A percentile compares a stretch with the other conserved stretches of the same genome.
Evolutionary conservation across 2,113 vertebrate species (phyloP).

Genomic region (Elephantulus edwardii): DNA sequence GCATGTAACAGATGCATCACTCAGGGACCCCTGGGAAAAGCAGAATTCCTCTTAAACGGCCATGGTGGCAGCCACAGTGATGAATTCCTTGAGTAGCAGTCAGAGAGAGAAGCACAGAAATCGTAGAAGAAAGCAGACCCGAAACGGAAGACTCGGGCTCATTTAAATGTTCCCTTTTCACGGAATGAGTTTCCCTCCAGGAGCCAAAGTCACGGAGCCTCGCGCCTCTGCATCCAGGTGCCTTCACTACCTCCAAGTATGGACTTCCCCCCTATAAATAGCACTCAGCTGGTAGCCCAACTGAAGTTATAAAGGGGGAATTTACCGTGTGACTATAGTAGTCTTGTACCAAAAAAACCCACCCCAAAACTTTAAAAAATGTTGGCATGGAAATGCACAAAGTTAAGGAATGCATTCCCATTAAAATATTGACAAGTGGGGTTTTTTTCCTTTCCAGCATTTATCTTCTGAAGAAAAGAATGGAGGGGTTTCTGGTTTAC

Average conservation of each 20-base stretch:
- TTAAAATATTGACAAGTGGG: background rate
- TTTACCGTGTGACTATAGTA: background rate
- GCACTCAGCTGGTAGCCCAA: background rate
- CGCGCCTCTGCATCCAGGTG: background rate
- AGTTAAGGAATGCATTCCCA: background rate
- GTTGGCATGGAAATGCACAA: background rate
- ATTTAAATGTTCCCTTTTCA: background rate
- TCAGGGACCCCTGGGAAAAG: too few relatives aligned
- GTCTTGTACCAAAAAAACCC: background rate
- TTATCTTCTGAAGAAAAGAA: background rate
- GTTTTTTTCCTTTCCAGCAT: background rate
- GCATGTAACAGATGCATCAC: too few relatives aligned
- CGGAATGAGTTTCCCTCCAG: background rate
- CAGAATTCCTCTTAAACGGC: background rate
- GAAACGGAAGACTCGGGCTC: background rate
- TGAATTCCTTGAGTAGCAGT: too few relatives aligned
- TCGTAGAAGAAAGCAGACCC: rapidly evolving
- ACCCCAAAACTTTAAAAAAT: too few relatives aligned
- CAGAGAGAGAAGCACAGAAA: background rate
- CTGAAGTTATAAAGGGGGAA: background rate
- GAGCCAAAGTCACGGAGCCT: background rate
- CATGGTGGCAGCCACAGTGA: rapidly evolving
- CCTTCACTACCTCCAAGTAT: background rate
- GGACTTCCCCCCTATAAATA: background rate
- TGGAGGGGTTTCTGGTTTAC: background rate